These are phyloP conservation scores for Pammene aurita DNA, from an alignment of 2,888 invertebrate species.

Conservation along the genomic window DNA sequence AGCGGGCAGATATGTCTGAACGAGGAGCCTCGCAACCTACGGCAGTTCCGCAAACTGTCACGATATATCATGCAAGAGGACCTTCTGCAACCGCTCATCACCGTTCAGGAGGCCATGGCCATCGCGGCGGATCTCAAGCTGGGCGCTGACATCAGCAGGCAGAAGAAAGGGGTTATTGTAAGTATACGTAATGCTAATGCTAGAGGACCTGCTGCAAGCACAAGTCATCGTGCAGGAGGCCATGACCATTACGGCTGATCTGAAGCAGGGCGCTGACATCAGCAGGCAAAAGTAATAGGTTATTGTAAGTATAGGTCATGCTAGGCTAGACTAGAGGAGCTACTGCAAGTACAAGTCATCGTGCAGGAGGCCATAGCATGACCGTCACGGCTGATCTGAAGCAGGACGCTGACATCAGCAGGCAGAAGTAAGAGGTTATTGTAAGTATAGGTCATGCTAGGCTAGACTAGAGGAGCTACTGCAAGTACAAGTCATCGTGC, in stretches of 20 bases:
- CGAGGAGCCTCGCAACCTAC: conserved; percentile 88
- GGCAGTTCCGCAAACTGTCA: conserved; percentile 92
- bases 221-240: conserved; percentile 94
- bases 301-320: conserved; percentile 83
- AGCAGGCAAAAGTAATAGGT: conserved; percentile 85
- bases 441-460: conserved; percentile 95
- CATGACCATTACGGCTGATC: conserved; percentile 94
- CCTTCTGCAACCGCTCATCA: conserved; percentile 92
- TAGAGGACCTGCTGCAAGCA: conserved; percentile 93
- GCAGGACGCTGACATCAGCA: too few species aligned
- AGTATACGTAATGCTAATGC: conserved; percentile 86
- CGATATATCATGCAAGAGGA: conserved; percentile 98
- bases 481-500: neutral
- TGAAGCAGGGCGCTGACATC: conserved; percentile 90
- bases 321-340: too few species aligned
- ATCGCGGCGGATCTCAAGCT: conserved; percentile 96
- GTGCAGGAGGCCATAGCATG: too few species aligned
- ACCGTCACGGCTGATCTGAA: too few species aligned
- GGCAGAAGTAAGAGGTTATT: too few species aligned
- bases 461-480: too few species aligned
- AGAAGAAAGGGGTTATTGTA: conserved; percentile 88
- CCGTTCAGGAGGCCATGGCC: conserved; percentile 93
- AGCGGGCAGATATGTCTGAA: conserved; percentile 91
- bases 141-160: conserved; percentile 83
- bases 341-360: too few species aligned